Conservation (phyloP, 2,888 invertebrate genomes). For the Megaustenia siamemsis region DNA sequence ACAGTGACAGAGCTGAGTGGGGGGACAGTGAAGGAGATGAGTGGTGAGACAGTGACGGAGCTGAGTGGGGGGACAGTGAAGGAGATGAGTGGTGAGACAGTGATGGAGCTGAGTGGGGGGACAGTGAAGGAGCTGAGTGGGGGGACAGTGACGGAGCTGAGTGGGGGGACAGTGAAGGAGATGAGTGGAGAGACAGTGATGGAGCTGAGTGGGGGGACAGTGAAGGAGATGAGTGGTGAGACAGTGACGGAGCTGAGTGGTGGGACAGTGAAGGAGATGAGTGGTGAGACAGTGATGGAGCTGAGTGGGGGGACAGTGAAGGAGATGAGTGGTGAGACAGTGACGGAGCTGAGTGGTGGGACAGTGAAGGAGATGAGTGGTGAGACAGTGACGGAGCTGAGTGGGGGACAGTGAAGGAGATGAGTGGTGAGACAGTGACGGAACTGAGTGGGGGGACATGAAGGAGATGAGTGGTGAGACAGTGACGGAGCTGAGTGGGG, state of each 20-base stretch:
- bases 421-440: too few species aligned
- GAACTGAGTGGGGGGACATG: not conserved
- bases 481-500: not conserved
- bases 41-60: too few species aligned
- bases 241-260: not conserved
- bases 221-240: slow-evolving; percentile 19
- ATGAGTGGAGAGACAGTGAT: not conserved
- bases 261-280: not conserved
- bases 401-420: too few species aligned
- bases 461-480: not conserved
- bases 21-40: too few species aligned
- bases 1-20: too few species aligned
- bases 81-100: too few species aligned
- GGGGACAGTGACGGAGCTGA: too few species aligned
- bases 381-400: not conserved
- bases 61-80: too few species aligned
- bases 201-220: not conserved
- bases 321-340: not conserved
- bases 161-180: too few species aligned
- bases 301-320: not conserved
- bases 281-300: not conserved
- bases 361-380: not conserved
- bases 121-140: too few species aligned
- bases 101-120: too few species aligned
- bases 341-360: not conserved